A percentile compares a stretch with the other conserved stretches of the same genome.
phyloP scores from a whole-genome alignment of 2,797 vertebrate species.

The Esox masquinongy region DNA sequence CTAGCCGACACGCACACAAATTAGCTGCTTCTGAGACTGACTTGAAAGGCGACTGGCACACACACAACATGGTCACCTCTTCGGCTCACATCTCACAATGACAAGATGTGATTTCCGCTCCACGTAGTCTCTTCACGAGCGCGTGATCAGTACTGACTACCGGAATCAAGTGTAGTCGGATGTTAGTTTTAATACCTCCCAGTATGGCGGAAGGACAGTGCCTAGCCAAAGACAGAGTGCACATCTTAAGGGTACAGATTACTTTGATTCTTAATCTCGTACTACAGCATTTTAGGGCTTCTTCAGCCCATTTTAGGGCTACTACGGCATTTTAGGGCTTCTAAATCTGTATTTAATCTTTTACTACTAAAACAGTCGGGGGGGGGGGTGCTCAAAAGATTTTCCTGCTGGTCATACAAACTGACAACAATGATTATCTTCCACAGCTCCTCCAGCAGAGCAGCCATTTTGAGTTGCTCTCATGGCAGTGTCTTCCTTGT shows the following conservation, averaged over 20 bases:
- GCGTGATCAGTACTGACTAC: conserved; percentile 55
- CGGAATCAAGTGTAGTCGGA: conserved; percentile 29
- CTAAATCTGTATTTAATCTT: conserved; percentile 28
- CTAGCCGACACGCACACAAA: conserved; percentile 46
- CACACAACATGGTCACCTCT: conserved; percentile 15
- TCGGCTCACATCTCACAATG: not conserved
- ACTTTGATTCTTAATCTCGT: conserved; percentile 30
- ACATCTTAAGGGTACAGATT: conserved; percentile 55
- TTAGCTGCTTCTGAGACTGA: conserved; percentile 38
- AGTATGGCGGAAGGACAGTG: conserved; percentile 44
- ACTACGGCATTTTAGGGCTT: not conserved
- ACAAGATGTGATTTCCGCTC: conserved; percentile 30
- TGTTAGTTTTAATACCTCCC: conserved; percentile 43
- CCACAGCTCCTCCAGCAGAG: conserved; percentile 36
- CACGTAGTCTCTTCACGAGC: conserved; percentile 42
- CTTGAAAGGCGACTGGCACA: conserved; percentile 55
- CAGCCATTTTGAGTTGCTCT: conserved; percentile 27
- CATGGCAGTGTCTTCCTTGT: conserved; percentile 41
- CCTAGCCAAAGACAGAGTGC: conserved; percentile 67
- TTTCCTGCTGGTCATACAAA: conserved; percentile 42
- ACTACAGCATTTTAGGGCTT: not conserved
- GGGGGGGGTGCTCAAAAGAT: conserved; percentile 34
- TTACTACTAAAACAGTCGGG: conserved; percentile 16
- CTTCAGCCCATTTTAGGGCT: conserved; percentile 12
- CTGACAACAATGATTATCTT: conserved; percentile 32